Evolutionary conservation across 2,113 vertebrate genomes (phyloP).

Genomic region (Aegotheles bennettii): DNA sequence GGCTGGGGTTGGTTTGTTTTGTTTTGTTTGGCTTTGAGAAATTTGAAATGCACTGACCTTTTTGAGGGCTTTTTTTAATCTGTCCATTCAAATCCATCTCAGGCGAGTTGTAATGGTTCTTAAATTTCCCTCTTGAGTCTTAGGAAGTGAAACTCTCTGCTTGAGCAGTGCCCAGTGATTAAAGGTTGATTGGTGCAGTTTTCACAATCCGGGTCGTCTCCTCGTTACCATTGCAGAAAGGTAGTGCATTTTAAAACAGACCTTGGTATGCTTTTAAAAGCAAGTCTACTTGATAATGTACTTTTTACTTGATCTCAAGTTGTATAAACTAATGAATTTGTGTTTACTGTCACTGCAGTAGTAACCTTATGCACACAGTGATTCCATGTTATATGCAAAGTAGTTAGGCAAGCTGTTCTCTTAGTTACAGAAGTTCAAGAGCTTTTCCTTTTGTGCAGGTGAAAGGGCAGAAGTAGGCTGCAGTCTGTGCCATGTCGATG

Average conservation of each 20-base stretch:
- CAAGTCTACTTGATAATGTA: slow-evolving; percentile 75
- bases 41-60: slow-evolving; percentile 68
- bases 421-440: slow-evolving; percentile 68
- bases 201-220: not conserved
- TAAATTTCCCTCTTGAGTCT: not conserved
- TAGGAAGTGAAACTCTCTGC: not conserved
- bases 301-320: slow-evolving; percentile 77
- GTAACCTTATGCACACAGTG: slow-evolving; percentile 72
- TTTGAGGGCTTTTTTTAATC: slow-evolving; percentile 48
- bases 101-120: slow-evolving; percentile 34
- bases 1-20: slow-evolving; percentile 13
- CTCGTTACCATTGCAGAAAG: slow-evolving; percentile 42
- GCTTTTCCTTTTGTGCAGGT: slow-evolving; percentile 79
- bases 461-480: slow-evolving; percentile 74
- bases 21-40: slow-evolving; percentile 60
- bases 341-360: slow-evolving; percentile 75
- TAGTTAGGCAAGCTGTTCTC: slow-evolving; percentile 70
- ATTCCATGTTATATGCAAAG: slow-evolving; percentile 74
- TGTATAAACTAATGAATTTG: slow-evolving; percentile 76
- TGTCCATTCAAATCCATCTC: slow-evolving; percentile 48
- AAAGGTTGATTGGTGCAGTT: not conserved
- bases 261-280: slow-evolving; percentile 73
- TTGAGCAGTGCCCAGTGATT: not conserved
- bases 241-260: slow-evolving; percentile 75
- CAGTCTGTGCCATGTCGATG: slow-evolving; percentile 83